Evolutionary conservation across 1,140 invertebrate genomes (phyloP), one percentile per base, ranked within the genome.

Genomic region (Helicoverpa zea): DNA sequence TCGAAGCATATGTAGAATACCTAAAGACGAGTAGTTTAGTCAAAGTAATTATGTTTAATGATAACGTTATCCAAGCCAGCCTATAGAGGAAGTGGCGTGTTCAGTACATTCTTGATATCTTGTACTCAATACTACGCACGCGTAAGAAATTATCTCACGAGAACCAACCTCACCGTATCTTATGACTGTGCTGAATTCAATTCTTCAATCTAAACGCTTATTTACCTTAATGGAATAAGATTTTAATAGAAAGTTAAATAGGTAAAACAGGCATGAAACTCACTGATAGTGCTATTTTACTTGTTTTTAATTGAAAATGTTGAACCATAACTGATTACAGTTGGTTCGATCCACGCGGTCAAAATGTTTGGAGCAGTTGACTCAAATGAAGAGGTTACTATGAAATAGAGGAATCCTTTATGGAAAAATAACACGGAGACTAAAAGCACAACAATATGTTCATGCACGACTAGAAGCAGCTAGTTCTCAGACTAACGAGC

Each of bases 61-160:
- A 66, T 66, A 66, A 43, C 30, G 14, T 35, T 35, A 47, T 66
- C 63, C 63, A 18, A n/a, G 18, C 63, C 14, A 66, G 63, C n/a
- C 18, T 18, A 66, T 66, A n/a, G 43, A 18, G 63, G 43, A 49
- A 66, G 43, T 66, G 10, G 35, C n/a, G 63, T 16, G 63, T 49
- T 49, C 16, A 18, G 43, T 35, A 35, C 35, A 47, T 18, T 47
- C 35, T 43, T 64, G 35, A 16, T 30, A 64, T 64, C 35, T 16
- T 64, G 61, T 64, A 47, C n/a, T 64, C 35, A 43, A 14, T 64
- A 64, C 12, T 66, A 66, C 30, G 11, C 14, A 18, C 35, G 43
- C 35, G n/a, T 64, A 43, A 29, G 12, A 43, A 64, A 64, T 30
- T 64, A 43, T 64, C 61, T 64, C 3, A 3, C 18, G 29, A 16